Base-by-base conservation (phyloP, 2,888 invertebrate species). In the Coremacera marginata region DNA sequence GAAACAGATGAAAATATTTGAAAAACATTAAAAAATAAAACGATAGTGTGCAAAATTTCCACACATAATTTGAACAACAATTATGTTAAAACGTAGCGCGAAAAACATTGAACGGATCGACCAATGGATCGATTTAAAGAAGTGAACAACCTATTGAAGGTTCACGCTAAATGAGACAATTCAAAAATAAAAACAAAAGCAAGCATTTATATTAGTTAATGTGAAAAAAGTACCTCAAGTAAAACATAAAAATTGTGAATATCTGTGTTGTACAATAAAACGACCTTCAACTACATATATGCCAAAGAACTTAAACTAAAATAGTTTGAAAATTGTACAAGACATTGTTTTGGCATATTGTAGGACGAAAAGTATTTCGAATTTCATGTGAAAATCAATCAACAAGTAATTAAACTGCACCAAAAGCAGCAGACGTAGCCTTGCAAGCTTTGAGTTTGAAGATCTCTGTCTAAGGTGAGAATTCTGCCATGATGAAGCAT, bases 401-500 rank as follows among this genome's bases (percentile, higher is more conserved):
- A 14, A 5, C 16, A 67, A 67, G 34, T 37, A 37, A 22, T 19
- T n/a, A 1, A 27, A 44, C 37, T 22, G 14, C 67, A 34, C n/a
- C 65, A 65, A 37, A n/a, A 37, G 37, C 19, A 65, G 16, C 65
- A 37, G n/a, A 37, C 22, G 14, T 25, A 63, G 62, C 14, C 14
- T 27, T 11, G 31, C 14, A 16, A 1, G 9, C n/a, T 34, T 63
- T 34, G n/a, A 11, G n/a, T n/a, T n/a, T 34, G 0, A 34, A 60
- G 9, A 44, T 7, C 11, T 44, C 14, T 44, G 44, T 14, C 11
- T 11, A 3, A 27, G n/a, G 34, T 5, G 16, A 34, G 11, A 14
- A 19, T 2, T 19, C 8, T 31, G 63, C 63, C 65, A 83, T 83
- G 82, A 82, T 87, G 87, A 87, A 87, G 85, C 86, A 87, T 76